These are phyloP conservation scores for Salpingus planirostris DNA, from an alignment of 2,888 invertebrate genomes.

Conservation along the genomic window DNA sequence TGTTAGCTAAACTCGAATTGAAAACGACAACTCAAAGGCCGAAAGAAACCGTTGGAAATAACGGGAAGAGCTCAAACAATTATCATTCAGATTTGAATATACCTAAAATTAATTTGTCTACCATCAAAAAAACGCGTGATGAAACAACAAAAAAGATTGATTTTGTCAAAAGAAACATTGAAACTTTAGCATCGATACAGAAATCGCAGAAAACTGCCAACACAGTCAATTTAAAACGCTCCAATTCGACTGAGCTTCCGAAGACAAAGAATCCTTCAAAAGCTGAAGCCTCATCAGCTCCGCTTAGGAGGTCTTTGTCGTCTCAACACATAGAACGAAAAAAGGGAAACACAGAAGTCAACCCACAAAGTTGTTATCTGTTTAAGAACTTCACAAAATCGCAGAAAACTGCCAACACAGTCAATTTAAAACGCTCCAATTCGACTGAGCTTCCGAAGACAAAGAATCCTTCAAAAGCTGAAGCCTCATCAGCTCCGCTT, in stretches of 20 bases:
- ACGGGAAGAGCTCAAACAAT: neutral
- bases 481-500: neutral
- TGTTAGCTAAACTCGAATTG: conserved; percentile 2
- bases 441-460: neutral
- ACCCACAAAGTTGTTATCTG: too few relatives aligned
- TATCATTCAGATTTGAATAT: too few relatives aligned
- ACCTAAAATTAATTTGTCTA: too few relatives aligned
- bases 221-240: neutral
- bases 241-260: neutral
- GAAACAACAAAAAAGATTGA: neutral
- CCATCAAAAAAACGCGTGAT: neutral
- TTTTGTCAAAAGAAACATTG: neutral
- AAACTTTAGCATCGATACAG: too few relatives aligned
- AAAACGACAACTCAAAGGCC: neutral
- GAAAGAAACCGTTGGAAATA: neutral
- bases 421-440: too few relatives aligned
- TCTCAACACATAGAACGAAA: neutral
- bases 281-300: too few relatives aligned
- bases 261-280: too few relatives aligned
- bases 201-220: neutral
- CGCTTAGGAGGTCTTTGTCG: neutral
- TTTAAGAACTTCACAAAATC: too few relatives aligned
- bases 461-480: neutral
- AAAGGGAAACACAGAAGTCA: neutral
- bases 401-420: too few relatives aligned